Evolutionary conservation across 1,140 invertebrate genomes (phyloP), one percentile per base, ranked within the genome.

Genomic region (Macrotrachela quadricornifera): DNA sequence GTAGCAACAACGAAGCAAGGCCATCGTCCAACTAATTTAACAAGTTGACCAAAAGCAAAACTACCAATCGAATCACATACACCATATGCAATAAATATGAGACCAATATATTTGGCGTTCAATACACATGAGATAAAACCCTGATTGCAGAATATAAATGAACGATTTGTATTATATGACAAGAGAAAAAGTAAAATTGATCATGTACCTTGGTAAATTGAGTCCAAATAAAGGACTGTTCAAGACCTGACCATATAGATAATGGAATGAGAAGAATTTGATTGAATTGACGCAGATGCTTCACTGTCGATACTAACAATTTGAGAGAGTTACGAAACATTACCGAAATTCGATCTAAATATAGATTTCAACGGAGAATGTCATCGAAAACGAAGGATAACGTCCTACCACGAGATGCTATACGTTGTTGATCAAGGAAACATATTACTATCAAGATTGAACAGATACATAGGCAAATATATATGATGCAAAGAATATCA

Each of bases 221-320:
- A 42, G 85, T 85, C 13, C 82, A 80, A 55, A 92, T 83, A 71
- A 92, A 94, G 0, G 85, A 86, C 66, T 95, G 88, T 66, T 95
- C 88, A 75, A 95, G 81, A 46, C 90, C 90, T 61, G 90, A 94
- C 78, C 85, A 96, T 37, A 95, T 71, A 0, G 88, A 95, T 53
- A 96, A 79, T 0, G 88, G 86, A 59, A 94, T 88, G 10, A 96
- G 75, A 6, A 95, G 73, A 59, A 90, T 79, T 62, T 92, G 86
- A 36, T 69, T 64, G 63, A 85, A 85, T 36, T 61, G 58, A 21
- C 55, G 55, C 57, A 88, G 71, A 62, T 91, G 87, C 63, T 80
- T 80, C 50, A 84, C 79, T 3, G 86, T 91, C n/a, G 85, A 84
- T 0, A 83, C 79, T 1, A 90, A 68, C 51, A 90, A 73, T 62